These are phyloP conservation scores for Poicephalus meyeri DNA, from an alignment of 2,113 vertebrate genomes.

Conservation along the genomic window DNA sequence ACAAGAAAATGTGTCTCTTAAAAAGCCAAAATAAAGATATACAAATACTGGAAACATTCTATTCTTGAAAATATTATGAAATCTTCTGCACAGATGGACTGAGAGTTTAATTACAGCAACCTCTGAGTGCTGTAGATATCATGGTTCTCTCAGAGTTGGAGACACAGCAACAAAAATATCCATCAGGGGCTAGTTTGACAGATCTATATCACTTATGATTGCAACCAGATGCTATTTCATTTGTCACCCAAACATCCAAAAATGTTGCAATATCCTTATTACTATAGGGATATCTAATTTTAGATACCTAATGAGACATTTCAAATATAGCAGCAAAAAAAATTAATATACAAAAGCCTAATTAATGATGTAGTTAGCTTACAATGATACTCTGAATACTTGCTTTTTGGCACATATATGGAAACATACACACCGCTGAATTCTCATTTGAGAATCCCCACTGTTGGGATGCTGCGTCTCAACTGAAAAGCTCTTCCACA, in stretches of 20 bases:
- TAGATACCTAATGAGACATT: not conserved
- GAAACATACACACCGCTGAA: not conserved
- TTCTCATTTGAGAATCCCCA: not conserved
- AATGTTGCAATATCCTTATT: not conserved
- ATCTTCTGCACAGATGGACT: slow-evolving; percentile 68
- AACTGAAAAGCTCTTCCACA: not conserved
- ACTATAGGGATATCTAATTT: not conserved
- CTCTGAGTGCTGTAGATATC: slow-evolving; percentile 36
- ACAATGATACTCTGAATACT: not conserved
- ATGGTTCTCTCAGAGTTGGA: slow-evolving; percentile 48
- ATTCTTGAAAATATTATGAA: slow-evolving; percentile 68
- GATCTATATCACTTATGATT: not conserved
- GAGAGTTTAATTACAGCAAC: slow-evolving; percentile 71
- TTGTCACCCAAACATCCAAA: not conserved
- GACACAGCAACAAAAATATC: slow-evolving; percentile 48
- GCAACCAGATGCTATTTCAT: slow-evolving; percentile 42
- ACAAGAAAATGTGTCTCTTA: slow-evolving; percentile 42
- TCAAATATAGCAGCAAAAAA: not conserved
- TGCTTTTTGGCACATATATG: not conserved
- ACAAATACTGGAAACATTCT: slow-evolving; percentile 54
- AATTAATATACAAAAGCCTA: not conserved
- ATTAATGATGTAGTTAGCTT: not conserved
- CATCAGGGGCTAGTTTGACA: slow-evolving; percentile 30
- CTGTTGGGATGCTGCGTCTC: not conserved
- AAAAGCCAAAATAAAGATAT: slow-evolving; percentile 55